Percentiles rank a stretch among this genome's conserved stretches.
Evolutionary conservation across 2,888 invertebrate species (phyloP).

Genomic region (Aporophyla lueneburgensis): DNA sequence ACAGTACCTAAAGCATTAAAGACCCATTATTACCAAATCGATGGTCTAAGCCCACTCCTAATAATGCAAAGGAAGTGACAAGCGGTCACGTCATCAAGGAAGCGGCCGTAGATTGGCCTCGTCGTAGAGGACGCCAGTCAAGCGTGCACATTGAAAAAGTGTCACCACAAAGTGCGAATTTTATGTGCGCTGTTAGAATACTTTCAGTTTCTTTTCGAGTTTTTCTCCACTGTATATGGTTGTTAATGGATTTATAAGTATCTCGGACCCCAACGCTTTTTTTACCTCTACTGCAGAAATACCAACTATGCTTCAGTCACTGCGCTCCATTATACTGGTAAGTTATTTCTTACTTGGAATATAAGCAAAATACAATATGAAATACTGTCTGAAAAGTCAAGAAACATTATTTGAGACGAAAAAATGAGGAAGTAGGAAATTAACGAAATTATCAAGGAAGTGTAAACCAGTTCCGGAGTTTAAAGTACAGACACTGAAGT

Average conservation of each 20-base stretch:
- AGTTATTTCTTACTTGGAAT: background rate
- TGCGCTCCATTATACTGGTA: background rate
- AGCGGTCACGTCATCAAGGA: constrained; percentile 77
- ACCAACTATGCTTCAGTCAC: background rate
- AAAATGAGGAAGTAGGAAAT: constrained; percentile 47
- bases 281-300: background rate
- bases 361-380: background rate
- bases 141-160: constrained; percentile 77
- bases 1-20: background rate
- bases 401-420: background rate
- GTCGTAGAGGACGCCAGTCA: constrained; percentile 77
- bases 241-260: constrained; percentile 49
- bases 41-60: constrained; percentile 40
- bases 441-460: constrained; percentile 31
- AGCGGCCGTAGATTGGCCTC: constrained; percentile 75
- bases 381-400: constrained; percentile 5
- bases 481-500: constrained; percentile 12
- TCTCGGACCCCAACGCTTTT: constrained; percentile 7
- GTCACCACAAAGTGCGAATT: constrained; percentile 47
- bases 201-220: constrained; percentile 48
- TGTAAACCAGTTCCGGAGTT: constrained; percentile 36
- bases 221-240: constrained; percentile 22
- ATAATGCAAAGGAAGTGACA: constrained; percentile 70
- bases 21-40: constrained; percentile 36
- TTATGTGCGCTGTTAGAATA: constrained; percentile 33